Evolutionary conservation across 2,797 vertebrate genomes (phyloP).

Genomic region (Champsocephalus esox): DNA sequence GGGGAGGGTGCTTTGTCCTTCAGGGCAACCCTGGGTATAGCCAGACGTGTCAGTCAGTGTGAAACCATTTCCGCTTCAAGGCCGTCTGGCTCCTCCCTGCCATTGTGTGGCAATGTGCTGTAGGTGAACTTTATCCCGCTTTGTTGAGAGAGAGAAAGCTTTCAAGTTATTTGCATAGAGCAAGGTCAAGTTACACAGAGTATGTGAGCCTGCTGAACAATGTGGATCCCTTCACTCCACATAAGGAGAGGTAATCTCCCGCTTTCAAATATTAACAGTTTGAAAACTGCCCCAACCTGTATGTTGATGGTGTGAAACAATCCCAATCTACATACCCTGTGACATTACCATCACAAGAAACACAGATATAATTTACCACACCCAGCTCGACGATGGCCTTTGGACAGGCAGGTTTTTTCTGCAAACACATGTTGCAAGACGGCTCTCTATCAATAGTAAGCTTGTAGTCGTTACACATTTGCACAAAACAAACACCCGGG

Average conservation of each 20-base stretch:
- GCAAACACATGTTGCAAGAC: constrained; percentile 62
- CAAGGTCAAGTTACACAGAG: constrained; percentile 73
- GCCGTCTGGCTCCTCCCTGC: constrained; percentile 76
- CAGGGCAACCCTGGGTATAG: constrained; percentile 71
- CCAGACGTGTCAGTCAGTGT: constrained; percentile 71
- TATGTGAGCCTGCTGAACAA: constrained; percentile 62
- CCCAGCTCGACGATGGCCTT: constrained; percentile 66
- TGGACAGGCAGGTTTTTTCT: constrained; percentile 58
- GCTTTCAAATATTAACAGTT: constrained; percentile 52
- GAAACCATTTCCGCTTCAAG: constrained; percentile 79
- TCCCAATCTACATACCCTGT: constrained; percentile 17
- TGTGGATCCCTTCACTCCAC: constrained; percentile 52
- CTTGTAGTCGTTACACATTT: constrained; percentile 71
- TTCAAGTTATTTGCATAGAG: constrained; percentile 74
- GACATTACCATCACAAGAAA: constrained; percentile 47
- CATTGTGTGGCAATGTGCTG: constrained; percentile 71
- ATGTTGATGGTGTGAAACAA: constrained; percentile 37
- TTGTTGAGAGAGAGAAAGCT: constrained; percentile 55
- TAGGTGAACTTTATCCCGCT: constrained; percentile 78
- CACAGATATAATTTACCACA: constrained; percentile 57
- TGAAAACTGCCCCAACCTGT: constrained; percentile 64
- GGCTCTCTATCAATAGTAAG: constrained; percentile 49
- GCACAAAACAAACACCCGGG: constrained; percentile 71
- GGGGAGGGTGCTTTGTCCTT: constrained; percentile 51
- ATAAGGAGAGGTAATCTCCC: constrained; percentile 28